Base-by-base conservation (phyloP, 2,113 vertebrate genomes). In the Trachemys scripta region DNA sequence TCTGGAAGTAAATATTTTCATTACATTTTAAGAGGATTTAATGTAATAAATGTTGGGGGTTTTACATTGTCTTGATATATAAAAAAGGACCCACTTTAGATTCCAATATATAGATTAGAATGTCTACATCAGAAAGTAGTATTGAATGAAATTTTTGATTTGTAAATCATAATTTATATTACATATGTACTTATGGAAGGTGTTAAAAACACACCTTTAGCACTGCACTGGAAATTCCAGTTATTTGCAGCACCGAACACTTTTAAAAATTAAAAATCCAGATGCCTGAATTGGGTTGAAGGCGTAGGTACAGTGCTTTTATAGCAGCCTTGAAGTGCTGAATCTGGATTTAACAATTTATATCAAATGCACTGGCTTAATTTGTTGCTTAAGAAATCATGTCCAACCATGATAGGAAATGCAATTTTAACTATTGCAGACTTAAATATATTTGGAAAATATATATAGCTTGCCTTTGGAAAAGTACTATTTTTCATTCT, bases 341-440 rank as follows among this genome's bases (percentile, higher is more conserved):
- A 97, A 97, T 87, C 96, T 97, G 90, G 88, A 94, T 97, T 93
- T 92, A 96, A 75, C 78, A 86, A 80, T 96, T 88, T 95, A 96
- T 90, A 93, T 94, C 95, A 94, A 92, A 94, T 96, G 90, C 93
- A 97, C 91, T 97, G 92, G 91, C 79, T 96, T 98, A 96, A 91
- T 96, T 95, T 91, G 65, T 98, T 98, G 95, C 87, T 97, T 96
- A 95, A 95, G 88, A 80, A 76, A 78, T 94, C 94, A 97, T 96
- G 84, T 96, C 92, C 53, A 85, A 84, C 89, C 50, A 65, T 96
- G 93, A 92, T 84, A 93, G 97, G 49, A 93, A 90, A 90, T 94
- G 31, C 76, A 96, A 79, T 94, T 97, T 95, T 95, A n/a, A 53
- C 81, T 87, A 50, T 75, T 96, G 56, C 94, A 89, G 90, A 82